Evolutionary conservation across 2,888 invertebrate genomes (phyloP), one percentile per base, ranked within the genome.

Genomic region (Eugnorisma glareosa): DNA sequence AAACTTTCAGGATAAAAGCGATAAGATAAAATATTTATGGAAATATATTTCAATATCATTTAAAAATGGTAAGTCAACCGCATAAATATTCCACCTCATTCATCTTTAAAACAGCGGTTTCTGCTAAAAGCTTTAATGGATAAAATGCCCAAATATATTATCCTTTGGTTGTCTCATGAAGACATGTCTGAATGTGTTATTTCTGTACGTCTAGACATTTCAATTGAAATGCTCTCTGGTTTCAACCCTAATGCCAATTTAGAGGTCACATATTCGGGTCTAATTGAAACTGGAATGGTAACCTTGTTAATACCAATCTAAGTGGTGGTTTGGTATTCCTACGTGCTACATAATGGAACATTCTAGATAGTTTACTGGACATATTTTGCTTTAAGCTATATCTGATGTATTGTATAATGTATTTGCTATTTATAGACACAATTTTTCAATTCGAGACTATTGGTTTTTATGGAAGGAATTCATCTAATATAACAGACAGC

Each of bases 201-300:
- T 64, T 68, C 45, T 64, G 35, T 28, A 28, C 15, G 78, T 69
- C 73, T 67, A 57, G 66, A 79, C 79, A 31, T 63, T 83, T 71
- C 57, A 84, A 82, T 79, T 73, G 73, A 79, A 79, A 61, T 45
- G 13, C 31, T 71, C 79, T 79, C 69, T 48, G 37, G 73, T 82
- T 84, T 63, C 61, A 73, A 84, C 69, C 84, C 48, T 51, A 73
- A 70, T 70, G 54, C 67, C 35, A 84, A 51, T 67, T 59, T 73
- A 54, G 75, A 61, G 81, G 72, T 73, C 69, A 71, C 82, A 84
- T 80, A 71, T 54, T 74, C 28, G 43, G 67, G 28, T 75, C 72
- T 84, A 72, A 86, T 86, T 86, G 84, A 78, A 74, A 69, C 67
- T 78, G 76, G 72, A 75, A 77, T 79, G 64, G 71, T 77, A 76